Conservation (phyloP, 2,113 vertebrate genomes). For the Microcebus lehilahytsara region DNA sequence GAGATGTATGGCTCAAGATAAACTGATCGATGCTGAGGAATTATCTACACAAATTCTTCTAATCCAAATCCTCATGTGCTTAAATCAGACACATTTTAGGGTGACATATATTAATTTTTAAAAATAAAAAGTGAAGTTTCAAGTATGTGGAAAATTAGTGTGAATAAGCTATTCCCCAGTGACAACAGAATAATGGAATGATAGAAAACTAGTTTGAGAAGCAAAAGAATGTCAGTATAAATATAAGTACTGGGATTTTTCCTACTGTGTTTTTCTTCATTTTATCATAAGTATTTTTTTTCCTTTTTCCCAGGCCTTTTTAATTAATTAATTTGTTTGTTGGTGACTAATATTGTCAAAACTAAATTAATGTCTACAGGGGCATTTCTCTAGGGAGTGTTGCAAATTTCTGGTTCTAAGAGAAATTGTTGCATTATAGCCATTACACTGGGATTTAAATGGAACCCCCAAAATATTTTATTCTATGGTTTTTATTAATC, state of each 20-base stretch:
- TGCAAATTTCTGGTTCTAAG: background rate
- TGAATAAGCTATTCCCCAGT: background rate
- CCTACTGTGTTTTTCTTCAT: background rate
- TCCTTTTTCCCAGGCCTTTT: background rate
- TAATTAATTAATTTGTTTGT: background rate
- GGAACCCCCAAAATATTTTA: background rate
- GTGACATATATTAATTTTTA: background rate
- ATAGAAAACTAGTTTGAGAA: background rate
- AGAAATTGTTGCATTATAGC: background rate
- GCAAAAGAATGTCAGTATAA: background rate
- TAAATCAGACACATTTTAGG: background rate
- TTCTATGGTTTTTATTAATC: background rate
- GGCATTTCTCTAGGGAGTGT: background rate
- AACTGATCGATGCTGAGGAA: background rate
- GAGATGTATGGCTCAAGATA: background rate
- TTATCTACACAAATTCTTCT: background rate
- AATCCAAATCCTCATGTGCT: background rate
- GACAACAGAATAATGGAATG: background rate
- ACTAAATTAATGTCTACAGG: background rate
- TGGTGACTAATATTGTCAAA: background rate
- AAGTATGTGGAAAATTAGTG: background rate
- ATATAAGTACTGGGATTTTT: background rate
- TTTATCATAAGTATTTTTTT: background rate
- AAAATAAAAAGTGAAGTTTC: background rate
- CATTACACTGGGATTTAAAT: background rate